Base-by-base conservation (phyloP, 2,888 invertebrate genomes). In the Camponotus fellah region DNA sequence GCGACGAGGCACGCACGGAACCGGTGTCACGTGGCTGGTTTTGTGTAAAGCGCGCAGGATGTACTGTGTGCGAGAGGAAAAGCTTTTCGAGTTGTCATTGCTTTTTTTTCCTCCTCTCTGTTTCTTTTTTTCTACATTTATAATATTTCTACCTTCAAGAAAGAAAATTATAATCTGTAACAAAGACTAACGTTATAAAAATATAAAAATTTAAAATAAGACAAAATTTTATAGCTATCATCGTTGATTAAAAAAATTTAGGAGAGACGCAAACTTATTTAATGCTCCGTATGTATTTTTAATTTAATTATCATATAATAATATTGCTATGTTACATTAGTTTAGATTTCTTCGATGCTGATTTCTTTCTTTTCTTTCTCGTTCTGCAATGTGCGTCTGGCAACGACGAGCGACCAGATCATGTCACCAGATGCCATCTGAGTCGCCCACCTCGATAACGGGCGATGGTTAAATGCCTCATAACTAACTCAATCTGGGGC, bases 361-460 rank as follows among this genome's bases (percentile, higher is more conserved):
- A 77, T 72, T 56, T 81, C 64, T 82, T 85, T 81, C 49, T 49
- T 40, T 26, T 40, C 68, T 82, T 46, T 75, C 76, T 21, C 46
- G 71, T 46, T 58, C 60, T 32, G 71, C 75, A 86, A 81, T 69
- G 79, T 71, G 84, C 84, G 89, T 88, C 85, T 84, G 88, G 86
- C 85, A 86, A 81, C 69, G 84, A 34, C 82, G 82, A 82, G 80
- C 84, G 66, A 79, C 85, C 92, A 91, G 90, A 91, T 88, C 89
- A 88, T 89, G 87, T 87, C 87, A 88, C 92, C 93, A 94, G 93
- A 94, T 94, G 94, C 90, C 92, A 87, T 86, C 89, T 76, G 91
- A 91, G 88, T 93, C 93, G 92, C 92, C 93, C 93, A 92, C 92
- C 87, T 89, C 89, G 93, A 93, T 93, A 94, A 93, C 92, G 87